These are phyloP conservation scores for Notoglanidium macrostoma DNA, from an alignment of 2,797 vertebrate species.

Conservation along the genomic window DNA sequence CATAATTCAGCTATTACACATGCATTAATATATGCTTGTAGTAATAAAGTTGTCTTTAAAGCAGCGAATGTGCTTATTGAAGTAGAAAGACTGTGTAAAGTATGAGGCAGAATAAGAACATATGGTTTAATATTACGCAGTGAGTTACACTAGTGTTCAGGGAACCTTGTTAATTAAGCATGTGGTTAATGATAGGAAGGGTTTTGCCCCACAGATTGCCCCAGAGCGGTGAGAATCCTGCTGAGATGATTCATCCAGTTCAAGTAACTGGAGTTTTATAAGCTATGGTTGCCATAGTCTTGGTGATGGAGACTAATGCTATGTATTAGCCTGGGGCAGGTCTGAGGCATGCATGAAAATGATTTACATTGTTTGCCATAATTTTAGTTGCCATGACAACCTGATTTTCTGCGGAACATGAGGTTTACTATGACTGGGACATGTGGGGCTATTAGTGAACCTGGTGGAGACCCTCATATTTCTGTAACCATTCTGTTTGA, in stretches of 20 bases:
- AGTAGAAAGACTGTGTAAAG: conserved; percentile 8
- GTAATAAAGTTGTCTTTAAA: not conserved
- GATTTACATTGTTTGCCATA: conserved; percentile 46
- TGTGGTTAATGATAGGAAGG: conserved; percentile 23
- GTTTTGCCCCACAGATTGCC: not conserved
- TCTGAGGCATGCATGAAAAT: conserved; percentile 51
- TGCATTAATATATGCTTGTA: not conserved
- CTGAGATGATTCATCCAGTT: conserved; percentile 31
- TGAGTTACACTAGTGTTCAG: conserved; percentile 2
- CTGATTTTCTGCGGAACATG: conserved; percentile 14
- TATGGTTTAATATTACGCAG: conserved; percentile 17
- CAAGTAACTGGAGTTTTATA: conserved; percentile 31
- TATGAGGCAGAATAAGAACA: not conserved
- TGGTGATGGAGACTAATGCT: conserved; percentile 47
- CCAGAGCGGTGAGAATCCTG: conserved; percentile 17
- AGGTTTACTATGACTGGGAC: conserved; percentile 31
- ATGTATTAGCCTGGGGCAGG: conserved; percentile 50
- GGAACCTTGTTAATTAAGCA: conserved; percentile 26
- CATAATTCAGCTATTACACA: not conserved
- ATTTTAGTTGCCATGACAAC: conserved; percentile 51
- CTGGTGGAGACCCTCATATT: conserved; percentile 25
- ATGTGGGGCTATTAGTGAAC: conserved; percentile 22
- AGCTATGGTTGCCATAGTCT: conserved; percentile 29
- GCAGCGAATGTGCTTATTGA: not conserved
- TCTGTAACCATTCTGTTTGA: not conserved